Conservation (phyloP, 1,140 invertebrate genomes). For the Pachypeltis micranthus region DNA sequence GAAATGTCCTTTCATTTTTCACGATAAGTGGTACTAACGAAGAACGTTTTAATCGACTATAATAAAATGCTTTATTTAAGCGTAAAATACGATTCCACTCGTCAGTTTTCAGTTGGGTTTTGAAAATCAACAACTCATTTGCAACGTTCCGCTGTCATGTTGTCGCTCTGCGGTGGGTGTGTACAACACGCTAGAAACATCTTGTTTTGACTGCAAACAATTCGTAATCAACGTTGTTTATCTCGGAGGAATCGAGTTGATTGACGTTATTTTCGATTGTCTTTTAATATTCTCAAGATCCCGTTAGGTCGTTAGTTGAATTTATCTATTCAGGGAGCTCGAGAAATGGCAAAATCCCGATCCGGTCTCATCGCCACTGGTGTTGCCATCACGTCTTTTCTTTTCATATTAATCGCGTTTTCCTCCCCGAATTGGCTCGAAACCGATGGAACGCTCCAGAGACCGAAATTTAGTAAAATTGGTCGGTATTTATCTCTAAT, state of each 20-base stretch:
- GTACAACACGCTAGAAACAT: no score
- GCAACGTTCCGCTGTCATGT: no score
- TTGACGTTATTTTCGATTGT: background rate
- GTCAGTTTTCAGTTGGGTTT: no score
- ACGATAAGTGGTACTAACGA: no score
- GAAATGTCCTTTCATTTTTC: no score
- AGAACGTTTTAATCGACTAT: no score
- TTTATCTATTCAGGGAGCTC: no score
- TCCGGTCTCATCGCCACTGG: constrained; percentile 56
- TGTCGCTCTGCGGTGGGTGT: background rate
- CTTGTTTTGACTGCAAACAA: no score
- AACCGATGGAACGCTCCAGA: constrained; percentile 64
- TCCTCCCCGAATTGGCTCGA: constrained; percentile 86
- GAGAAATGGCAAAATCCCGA: constrained; percentile 42
- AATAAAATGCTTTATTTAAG: no score
- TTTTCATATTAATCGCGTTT: constrained; percentile 75
- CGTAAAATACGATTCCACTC: no score
- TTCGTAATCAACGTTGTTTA: background rate
- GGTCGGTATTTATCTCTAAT: constrained; percentile 46
- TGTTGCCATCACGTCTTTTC: constrained; percentile 50
- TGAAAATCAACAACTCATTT: no score
- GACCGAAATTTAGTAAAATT: constrained; percentile 68
- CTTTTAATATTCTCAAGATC: no score
- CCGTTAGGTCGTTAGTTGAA: background rate
- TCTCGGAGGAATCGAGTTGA: background rate